Evolutionary conservation across 2,888 invertebrate genomes (phyloP).

Genomic region (Aromia moschata): DNA sequence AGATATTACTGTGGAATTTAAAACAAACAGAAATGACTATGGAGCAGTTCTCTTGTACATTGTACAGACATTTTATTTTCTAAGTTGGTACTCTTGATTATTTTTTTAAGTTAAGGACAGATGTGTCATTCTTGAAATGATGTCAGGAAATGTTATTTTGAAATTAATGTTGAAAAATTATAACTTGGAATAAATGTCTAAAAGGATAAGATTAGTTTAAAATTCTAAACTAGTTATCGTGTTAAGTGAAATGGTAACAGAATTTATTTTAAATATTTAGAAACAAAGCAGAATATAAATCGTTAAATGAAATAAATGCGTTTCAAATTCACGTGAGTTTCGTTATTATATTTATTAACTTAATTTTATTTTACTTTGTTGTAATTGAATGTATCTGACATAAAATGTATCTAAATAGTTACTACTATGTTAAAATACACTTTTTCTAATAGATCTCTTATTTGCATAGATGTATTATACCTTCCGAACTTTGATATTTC

Average conservation of each 20-base stretch:
- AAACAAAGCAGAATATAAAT: background rate
- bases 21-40: no score
- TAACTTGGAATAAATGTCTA: background rate
- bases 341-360: slow-evolving; percentile 11
- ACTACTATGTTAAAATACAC: no score
- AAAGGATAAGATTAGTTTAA: no score
- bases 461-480: slow-evolving; percentile 24
- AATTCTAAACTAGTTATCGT: no score
- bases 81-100: background rate
- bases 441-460: no score
- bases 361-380: no score
- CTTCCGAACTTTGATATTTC: slow-evolving; percentile 8
- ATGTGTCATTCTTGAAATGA: slow-evolving; percentile 4
- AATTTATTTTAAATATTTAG: background rate
- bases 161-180: slow-evolving; percentile 18
- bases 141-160: slow-evolving; percentile 26
- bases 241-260: background rate
- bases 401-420: no score
- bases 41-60: no score
- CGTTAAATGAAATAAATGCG: slow-evolving; percentile 1
- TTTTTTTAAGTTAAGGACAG: slow-evolving; percentile 18
- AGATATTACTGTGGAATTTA: no score
- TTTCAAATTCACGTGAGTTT: slow-evolving; percentile 24
- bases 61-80: background rate
- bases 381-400: no score